Evolutionary conservation across 2,888 invertebrate genomes (phyloP).

Genomic region (Drosophila robusta): DNA sequence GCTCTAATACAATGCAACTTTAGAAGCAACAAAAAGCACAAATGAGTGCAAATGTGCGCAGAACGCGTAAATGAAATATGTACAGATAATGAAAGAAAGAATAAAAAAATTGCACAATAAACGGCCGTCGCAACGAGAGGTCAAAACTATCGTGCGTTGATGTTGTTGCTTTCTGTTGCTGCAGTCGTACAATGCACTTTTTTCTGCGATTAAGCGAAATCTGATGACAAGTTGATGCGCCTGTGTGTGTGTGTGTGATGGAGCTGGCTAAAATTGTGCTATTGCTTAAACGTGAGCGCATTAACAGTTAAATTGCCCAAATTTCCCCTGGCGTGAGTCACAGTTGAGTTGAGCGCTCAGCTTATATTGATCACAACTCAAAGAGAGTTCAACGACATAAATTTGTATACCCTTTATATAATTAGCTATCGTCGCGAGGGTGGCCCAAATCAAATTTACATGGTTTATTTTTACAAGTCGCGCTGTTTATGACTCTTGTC

Average conservation of each 20-base stretch:
- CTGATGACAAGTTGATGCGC: conserved; percentile 50
- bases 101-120: conserved; percentile 70
- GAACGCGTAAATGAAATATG: conserved; percentile 53
- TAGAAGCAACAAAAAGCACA: conserved; percentile 44
- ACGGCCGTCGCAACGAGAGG: conserved; percentile 60
- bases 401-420: conserved; percentile 50
- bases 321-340: not conserved
- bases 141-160: conserved; percentile 58
- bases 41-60: conserved; percentile 40
- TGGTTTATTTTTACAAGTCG: conserved; percentile 71
- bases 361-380: conserved; percentile 49
- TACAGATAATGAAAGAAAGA: conserved; percentile 41
- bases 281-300: conserved; percentile 9
- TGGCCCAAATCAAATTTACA: conserved; percentile 71
- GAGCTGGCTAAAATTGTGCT: conserved; percentile 3
- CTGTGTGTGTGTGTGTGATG: conserved; percentile 3
- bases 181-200: conserved; percentile 64
- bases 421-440: conserved; percentile 66
- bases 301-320: conserved; percentile 17
- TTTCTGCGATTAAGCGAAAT: conserved; percentile 73
- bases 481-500: conserved; percentile 35
- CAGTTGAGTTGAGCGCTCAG: conserved; percentile 41
- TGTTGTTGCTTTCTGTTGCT: conserved; percentile 30
- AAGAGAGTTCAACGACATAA: conserved; percentile 59
- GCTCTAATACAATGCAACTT: conserved; percentile 43